phyloP scores from a whole-genome alignment of 2,113 vertebrate species.

The Turnix velox region DNA sequence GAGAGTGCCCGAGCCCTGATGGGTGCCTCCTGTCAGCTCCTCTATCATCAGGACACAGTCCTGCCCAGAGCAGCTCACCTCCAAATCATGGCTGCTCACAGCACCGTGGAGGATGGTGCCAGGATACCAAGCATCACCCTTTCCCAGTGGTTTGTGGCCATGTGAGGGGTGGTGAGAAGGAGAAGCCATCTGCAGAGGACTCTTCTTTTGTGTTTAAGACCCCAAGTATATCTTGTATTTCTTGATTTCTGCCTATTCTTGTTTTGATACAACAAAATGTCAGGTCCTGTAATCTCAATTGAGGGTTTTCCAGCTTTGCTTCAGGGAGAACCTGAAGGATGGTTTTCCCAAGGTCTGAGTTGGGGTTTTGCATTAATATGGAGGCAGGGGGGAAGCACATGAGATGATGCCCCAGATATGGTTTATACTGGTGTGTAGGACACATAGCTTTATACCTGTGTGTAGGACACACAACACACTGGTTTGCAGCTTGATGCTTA shows the following conservation, averaged over 20 bases:
- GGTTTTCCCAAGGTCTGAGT: not conserved
- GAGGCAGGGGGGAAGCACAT: not conserved
- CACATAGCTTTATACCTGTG: not conserved
- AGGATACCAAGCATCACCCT: rapidly evolving
- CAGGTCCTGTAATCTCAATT: not conserved
- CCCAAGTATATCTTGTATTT: not conserved
- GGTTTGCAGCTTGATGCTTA: not conserved
- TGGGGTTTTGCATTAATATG: not conserved
- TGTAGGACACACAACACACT: not conserved
- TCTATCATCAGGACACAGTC: not conserved
- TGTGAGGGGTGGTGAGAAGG: not conserved
- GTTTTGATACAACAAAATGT: not conserved
- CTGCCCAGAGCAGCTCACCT: too few species aligned
- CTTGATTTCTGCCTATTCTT: not conserved
- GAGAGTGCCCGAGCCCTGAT: not conserved
- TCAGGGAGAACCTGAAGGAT: not conserved
- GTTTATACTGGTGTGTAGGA: not conserved
- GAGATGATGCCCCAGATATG: not conserved
- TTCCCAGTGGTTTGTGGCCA: not conserved
- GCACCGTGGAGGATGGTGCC: rapidly evolving
- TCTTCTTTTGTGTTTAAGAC: not conserved
- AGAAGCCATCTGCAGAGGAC: not conserved
- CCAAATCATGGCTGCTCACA: rapidly evolving
- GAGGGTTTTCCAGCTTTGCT: not conserved
- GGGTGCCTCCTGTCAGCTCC: not conserved